Percentiles rank a stretch among this genome's conserved stretches.
Evolutionary conservation across 2,888 invertebrate genomes (phyloP).

Genomic region (Aporophyla lueneburgensis): DNA sequence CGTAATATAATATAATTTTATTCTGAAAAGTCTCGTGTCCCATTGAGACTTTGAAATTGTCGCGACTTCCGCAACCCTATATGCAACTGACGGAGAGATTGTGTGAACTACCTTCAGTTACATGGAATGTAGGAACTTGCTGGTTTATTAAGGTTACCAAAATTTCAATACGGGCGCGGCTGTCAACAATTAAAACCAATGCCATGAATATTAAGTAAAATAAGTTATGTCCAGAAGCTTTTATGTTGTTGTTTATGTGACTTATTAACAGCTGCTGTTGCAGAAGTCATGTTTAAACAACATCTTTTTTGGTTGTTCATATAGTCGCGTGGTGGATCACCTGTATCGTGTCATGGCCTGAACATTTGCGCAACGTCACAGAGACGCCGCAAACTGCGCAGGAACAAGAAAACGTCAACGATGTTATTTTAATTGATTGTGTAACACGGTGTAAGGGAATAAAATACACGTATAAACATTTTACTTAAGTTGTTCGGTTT

Average conservation of each 20-base stretch:
- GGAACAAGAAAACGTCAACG: constrained; percentile 52
- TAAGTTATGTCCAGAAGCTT: constrained; percentile 49
- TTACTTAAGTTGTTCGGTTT: constrained; percentile 31
- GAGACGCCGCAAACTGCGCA: constrained; percentile 42
- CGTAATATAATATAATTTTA: too few species aligned
- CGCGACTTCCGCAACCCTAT: too few species aligned
- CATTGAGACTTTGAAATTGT: too few species aligned
- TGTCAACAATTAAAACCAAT: constrained; percentile 59
- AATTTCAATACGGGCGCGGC: constrained; percentile 34
- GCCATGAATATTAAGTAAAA: constrained; percentile 51
- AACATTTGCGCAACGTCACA: constrained; percentile 57
- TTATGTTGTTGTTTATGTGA: constrained; percentile 42
- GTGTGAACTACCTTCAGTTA: constrained; percentile 45
- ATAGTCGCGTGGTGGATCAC: constrained; percentile 25
- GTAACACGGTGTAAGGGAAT: constrained; percentile 57
- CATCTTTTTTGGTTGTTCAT: constrained; percentile 30
- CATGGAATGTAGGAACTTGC: constrained; percentile 50
- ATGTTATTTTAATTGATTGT: constrained; percentile 63
- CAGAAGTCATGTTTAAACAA: constrained; percentile 34
- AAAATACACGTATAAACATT: constrained; percentile 48
- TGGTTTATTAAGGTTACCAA: constrained; percentile 48
- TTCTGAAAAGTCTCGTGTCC: too few species aligned
- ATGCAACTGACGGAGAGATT: constrained; percentile 29
- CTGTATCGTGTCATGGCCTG: constrained; percentile 58
- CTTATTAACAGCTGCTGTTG: constrained; percentile 37